Evolutionary conservation across 2,888 invertebrate genomes (phyloP).

Genomic region (Hydrotaea diabolus): DNA sequence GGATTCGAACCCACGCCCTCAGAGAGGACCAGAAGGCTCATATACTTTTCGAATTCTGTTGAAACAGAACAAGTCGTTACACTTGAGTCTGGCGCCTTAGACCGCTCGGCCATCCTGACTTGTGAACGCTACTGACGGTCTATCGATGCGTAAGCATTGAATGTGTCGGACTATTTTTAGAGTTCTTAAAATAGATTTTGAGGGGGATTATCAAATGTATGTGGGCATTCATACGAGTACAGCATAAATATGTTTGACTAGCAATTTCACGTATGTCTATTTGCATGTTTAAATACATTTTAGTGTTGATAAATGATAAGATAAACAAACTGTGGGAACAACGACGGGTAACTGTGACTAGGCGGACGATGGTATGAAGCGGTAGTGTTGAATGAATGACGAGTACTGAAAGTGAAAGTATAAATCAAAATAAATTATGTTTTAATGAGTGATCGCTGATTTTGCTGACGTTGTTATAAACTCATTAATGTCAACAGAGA

Average conservation of each 20-base stretch:
- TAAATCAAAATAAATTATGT: conserved; percentile 19
- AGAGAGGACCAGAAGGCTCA: conserved; percentile 74
- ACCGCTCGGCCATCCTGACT: conserved; percentile 69
- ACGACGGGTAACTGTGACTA: neutral
- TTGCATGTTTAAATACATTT: neutral
- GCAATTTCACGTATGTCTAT: neutral
- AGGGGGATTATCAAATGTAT: neutral
- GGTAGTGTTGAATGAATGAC: too few species aligned
- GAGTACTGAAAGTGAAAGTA: neutral
- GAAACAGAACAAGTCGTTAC: conserved; percentile 33
- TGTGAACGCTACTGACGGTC: too few species aligned
- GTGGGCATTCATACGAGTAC: neutral
- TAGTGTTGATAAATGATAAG: conserved; percentile 3
- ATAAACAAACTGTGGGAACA: neutral
- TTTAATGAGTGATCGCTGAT: neutral
- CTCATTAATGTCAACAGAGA: neutral
- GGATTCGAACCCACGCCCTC: conserved; percentile 75
- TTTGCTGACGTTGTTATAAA: neutral
- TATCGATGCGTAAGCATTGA: neutral
- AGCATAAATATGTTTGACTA: neutral
- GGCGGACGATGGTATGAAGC: neutral
- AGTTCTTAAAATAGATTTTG: neutral
- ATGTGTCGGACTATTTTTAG: conserved; percentile 22
- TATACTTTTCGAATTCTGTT: neutral
- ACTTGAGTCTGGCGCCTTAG: conserved; percentile 71